Conservation (phyloP, 2,888 invertebrate genomes). For the Lithosia quadra region DNA sequence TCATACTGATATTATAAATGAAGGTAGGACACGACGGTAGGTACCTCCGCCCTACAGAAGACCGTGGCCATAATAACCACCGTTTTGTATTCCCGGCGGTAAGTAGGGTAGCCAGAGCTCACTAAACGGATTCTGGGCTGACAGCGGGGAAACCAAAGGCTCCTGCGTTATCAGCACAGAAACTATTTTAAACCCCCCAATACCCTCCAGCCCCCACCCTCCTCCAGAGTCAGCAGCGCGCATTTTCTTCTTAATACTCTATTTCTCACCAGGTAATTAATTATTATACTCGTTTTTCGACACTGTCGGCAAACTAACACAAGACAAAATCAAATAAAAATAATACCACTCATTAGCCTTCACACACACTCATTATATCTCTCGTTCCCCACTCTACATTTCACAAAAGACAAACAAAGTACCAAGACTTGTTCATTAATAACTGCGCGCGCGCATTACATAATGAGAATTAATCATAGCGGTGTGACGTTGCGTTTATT, state of each 20-base stretch:
- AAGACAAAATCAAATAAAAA: constrained; percentile 8
- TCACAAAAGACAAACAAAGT: constrained; percentile 9
- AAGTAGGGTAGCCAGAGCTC: too few species aligned
- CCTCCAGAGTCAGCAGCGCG: too few species aligned
- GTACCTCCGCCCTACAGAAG: too few species aligned
- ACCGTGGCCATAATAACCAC: too few species aligned
- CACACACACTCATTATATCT: neutral
- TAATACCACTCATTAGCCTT: neutral
- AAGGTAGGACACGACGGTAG: too few species aligned
- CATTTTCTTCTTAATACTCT: neutral
- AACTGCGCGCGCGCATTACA: constrained; percentile 43
- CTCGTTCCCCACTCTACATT: neutral
- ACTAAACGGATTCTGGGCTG: too few species aligned
- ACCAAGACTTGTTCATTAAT: constrained; percentile 36
- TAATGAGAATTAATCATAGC: constrained; percentile 43
- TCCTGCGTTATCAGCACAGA: too few species aligned
- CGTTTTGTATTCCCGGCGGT: too few species aligned
- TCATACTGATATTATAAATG: too few species aligned
- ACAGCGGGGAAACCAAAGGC: too few species aligned
- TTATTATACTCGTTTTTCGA: neutral
- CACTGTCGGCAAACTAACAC: constrained; percentile 1
- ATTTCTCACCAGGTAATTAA: neutral
- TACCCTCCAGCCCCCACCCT: too few species aligned
- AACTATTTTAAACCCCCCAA: too few species aligned
- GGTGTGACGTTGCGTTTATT: constrained; percentile 27